Base-by-base conservation (phyloP, 2,113 vertebrate genomes). In the Atlantisia rogersi region DNA sequence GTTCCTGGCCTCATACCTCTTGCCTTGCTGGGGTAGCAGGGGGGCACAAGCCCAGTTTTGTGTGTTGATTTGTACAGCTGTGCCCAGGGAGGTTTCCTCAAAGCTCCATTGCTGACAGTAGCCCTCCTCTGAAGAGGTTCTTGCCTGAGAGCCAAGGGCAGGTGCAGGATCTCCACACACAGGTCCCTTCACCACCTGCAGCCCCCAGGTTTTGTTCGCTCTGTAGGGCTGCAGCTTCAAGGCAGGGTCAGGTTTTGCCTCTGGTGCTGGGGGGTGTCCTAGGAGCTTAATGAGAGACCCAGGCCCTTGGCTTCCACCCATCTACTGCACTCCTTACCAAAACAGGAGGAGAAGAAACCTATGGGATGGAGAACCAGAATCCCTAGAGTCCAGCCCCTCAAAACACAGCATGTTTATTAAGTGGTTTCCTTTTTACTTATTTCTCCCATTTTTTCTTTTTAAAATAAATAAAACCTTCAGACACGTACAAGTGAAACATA, bases 381-480 rank as follows among this genome's bases (percentile, higher is more conserved):
- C 37, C 82, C 84, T 59, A 13, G 39, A 90, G 60, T 37, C 69
- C 82, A 96, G 77, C 90, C 87, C 86, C 64, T 88, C 60, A 92
- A 78, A 95, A 94, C 3, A 3, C 95, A 95, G 81, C 76, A 85
- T 63, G 9, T 95, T 95, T 94, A 92, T 96, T 94, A 97, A 95
- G 85, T 96, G 85, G 94, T 96, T 82, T 86, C 83, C 95, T 96
- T 94, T 46, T 96, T 90, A 94, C 85, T 96, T 86, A 84, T 60
- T 88, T 95, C 80, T 96, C 95, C 95, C 92, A n/a, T 81, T 94
- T 94, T 88, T 94, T 94, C 86, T 94, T 25, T 60, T 89, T 82
- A 10, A 94, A 97, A 97, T 97, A 97, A 97, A 97, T 97, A 97
- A 97, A 97, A 95, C 86, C 94, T 94, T 97, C 95, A 87, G 91